Conservation (phyloP, 2,113 vertebrate species). For the Polyodon spathula region DNA sequence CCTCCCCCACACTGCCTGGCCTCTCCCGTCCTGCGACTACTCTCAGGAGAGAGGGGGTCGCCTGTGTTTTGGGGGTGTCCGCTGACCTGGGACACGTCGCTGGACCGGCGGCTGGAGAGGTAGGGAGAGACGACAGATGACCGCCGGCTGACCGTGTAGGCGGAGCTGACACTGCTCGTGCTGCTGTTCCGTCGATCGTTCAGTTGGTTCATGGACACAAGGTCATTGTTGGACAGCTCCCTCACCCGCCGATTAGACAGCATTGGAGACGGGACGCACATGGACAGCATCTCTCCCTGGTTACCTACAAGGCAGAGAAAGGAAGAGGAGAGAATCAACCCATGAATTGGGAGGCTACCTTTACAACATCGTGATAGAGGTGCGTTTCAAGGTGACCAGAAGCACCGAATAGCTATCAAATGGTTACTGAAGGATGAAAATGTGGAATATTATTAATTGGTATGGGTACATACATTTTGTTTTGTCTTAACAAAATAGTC, state of each 20-base stretch:
- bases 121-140: conserved; percentile 81
- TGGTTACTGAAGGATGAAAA: no score
- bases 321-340: neutral
- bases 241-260: conserved; percentile 62
- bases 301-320: conserved; percentile 38
- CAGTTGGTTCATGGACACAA: conserved; percentile 25
- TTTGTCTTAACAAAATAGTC: no score
- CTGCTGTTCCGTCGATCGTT: conserved; percentile 77
- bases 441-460: no score
- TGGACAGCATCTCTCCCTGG: conserved; percentile 46
- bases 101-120: conserved; percentile 62
- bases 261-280: conserved; percentile 48
- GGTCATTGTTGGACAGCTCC: conserved; percentile 58
- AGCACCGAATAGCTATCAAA: no score
- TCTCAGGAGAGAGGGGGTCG: conserved; percentile 58
- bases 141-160: conserved; percentile 86
- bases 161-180: conserved; percentile 85
- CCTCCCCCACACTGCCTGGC: conserved; percentile 37
- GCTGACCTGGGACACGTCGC: conserved; percentile 57
- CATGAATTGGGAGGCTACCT: no score
- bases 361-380: no score
- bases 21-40: conserved; percentile 45
- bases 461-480: no score
- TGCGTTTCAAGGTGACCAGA: neutral
- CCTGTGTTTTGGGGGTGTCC: conserved; percentile 27